Base-by-base conservation (phyloP, 1,140 invertebrate species). In the Prorops nasuta region DNA sequence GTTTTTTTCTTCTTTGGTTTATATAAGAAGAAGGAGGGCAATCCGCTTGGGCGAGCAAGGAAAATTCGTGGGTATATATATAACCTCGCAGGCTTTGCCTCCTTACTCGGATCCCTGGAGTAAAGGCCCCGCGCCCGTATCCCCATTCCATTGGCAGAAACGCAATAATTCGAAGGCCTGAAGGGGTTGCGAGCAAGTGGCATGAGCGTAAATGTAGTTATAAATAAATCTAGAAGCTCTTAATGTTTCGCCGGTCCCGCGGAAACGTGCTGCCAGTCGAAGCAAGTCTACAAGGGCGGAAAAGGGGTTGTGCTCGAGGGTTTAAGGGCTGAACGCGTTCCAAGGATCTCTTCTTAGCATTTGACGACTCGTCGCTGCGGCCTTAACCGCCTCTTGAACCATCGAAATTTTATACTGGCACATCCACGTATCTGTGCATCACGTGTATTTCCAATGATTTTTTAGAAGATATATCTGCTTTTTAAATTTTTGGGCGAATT, bases 161-260 rank as follows among this genome's bases (percentile, higher is more conserved):
- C 71, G 73, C 67, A 76, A 76, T 77, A 75, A 76, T 75, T 66
- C 66, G 57, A 51, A 61, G 63, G 58, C 61, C 63, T 54, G 51
- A 67, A 73, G 61, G 71, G 71, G 66, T 64, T 60, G 58, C 42
- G 44, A 41, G 49, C 43, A 46, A 44, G 39, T 32, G 68, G 71
- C 62, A 74, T 74, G 71, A 72, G 69, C 71, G 72, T 76, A 77
- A 77, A 77, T 77, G 75, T 77, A 77, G 75, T 77, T 77, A 77
- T 77, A 77, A 77, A 77, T 77, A 77, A 77, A 77, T 77, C 75
- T 73, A 74, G 72, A 61, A 73, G 74, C 75, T 77, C 74, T 76
- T 76, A 76, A 77, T 74, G 71, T 66, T 68, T 60, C n/a, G 59
- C 49, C 46, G 53, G 42, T 56, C 53, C 49, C 49, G 54, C 58